Conservation (phyloP, 2,113 vertebrate species). For the Corythaixoides concolor region DNA sequence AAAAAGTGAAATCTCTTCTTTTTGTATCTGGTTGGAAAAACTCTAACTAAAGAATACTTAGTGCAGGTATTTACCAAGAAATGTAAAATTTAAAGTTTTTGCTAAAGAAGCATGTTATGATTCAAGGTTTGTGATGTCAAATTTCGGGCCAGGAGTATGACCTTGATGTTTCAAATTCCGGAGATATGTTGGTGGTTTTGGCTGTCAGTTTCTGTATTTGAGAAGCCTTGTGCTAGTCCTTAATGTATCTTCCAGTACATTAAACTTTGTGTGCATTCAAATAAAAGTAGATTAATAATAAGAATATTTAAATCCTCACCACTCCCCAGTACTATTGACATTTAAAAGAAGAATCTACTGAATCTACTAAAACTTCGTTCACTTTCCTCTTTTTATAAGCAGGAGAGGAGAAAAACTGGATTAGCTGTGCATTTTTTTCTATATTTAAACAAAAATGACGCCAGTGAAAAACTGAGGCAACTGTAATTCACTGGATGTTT, state of each 20-base stretch:
- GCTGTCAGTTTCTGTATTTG: background rate
- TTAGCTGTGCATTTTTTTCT: background rate
- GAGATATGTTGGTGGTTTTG: background rate
- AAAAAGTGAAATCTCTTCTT: background rate
- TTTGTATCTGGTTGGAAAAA: background rate
- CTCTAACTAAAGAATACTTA: background rate
- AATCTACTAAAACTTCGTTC: background rate
- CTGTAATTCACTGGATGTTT: background rate
- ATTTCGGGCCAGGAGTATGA: background rate
- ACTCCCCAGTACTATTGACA: background rate
- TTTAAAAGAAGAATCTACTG: background rate
- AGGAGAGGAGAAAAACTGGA: background rate
- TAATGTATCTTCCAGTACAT: background rate
- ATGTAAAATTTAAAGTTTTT: background rate
- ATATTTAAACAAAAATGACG: background rate
- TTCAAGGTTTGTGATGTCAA: background rate
- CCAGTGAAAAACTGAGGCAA: background rate
- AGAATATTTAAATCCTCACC: background rate
- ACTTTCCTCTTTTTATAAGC: background rate
- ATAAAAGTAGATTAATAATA: background rate
- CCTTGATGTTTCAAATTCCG: background rate
- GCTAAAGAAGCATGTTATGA: background rate
- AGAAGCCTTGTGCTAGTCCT: background rate
- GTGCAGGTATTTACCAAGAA: background rate
- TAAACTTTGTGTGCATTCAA: background rate